Base-by-base conservation (phyloP, 2,113 vertebrate genomes). In the Xerus inauris region DNA sequence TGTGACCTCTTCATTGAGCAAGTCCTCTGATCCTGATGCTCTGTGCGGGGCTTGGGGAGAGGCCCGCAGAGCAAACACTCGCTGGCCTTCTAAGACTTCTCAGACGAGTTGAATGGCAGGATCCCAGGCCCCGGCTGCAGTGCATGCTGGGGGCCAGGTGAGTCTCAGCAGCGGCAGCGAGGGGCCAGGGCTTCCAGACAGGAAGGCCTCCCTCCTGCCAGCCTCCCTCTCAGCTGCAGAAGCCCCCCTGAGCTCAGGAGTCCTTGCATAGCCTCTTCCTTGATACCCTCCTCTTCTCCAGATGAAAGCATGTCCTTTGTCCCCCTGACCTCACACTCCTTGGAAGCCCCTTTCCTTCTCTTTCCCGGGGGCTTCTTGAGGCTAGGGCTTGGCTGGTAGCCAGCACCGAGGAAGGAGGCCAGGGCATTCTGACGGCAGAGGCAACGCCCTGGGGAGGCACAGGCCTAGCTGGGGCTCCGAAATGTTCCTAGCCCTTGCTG, bases 91-190 rank as follows among this genome's bases (percentile, higher is more conserved):
- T 75, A 0, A 5, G 71, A n/a, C n/a, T 1, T 45, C 83, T 62
- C 22, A 3, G 42, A 32, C 24, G 62, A n/a, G 35, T 32, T 40
- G 45, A 22, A 8, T 3, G 54, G 40, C 22, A 14, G 51, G 84
- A 7, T 32, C 73, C 38, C 26, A 17, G 72, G 24, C 12, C 38
- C 26, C 0, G 4, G 32, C 4, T 16, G 0, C 19, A 19, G 51
- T 40, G 14, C 3, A 0, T 28, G 7, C 19, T 3, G 5, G 0
- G 51, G 30, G 59, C 65, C 42, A 2, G 22, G 35, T 10, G 24
- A n/a, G 13, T 64, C n/a, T 16, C 5, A 5, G 40, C 24, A 12
- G 20, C 3, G 7, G 32, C 24, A 19, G 30, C 32, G 4, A 38
- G 17, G 54, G 3, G 1, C 0, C 0, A 2, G 8, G 26, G 10